Evolutionary conservation across 1,140 invertebrate species (phyloP).

Genomic region (Hyles euphorbiae): DNA sequence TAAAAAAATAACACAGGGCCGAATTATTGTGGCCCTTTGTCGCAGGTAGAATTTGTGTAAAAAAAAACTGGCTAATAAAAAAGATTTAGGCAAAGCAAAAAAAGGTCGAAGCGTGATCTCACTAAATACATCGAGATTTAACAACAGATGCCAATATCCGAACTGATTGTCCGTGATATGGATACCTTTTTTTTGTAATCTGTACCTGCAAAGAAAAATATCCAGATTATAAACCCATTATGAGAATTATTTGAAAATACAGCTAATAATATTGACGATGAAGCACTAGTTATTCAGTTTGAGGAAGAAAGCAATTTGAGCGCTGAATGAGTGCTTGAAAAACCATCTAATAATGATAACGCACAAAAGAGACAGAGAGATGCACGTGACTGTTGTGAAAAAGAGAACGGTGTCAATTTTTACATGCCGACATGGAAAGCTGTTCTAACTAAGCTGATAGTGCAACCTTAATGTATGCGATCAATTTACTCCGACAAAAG

Average conservation of each 20-base stretch:
- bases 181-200: conserved; percentile 25
- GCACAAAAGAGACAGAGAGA: too few species aligned
- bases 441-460: neutral
- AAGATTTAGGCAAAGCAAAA: conserved; percentile 45
- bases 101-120: conserved; percentile 46
- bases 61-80: conserved; percentile 44
- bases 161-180: conserved; percentile 52
- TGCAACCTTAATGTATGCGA: conserved; percentile 11
- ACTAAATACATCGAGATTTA: conserved; percentile 47
- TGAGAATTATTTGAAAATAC: neutral
- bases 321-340: too few species aligned
- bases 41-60: conserved; percentile 57
- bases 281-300: too few species aligned
- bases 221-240: neutral
- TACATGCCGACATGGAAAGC: conserved; percentile 5
- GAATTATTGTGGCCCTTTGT: conserved; percentile 51
- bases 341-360: too few species aligned
- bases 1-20: conserved; percentile 51
- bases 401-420: neutral
- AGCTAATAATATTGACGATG: too few species aligned
- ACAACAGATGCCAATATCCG: conserved; percentile 60
- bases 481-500: conserved; percentile 28
- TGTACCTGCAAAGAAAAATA: conserved; percentile 1
- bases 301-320: neutral
- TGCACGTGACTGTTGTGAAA: neutral